Evolutionary conservation across 1,140 invertebrate genomes (phyloP), one percentile per base, ranked within the genome.

Genomic region (Dolichoris vasculosae): DNA sequence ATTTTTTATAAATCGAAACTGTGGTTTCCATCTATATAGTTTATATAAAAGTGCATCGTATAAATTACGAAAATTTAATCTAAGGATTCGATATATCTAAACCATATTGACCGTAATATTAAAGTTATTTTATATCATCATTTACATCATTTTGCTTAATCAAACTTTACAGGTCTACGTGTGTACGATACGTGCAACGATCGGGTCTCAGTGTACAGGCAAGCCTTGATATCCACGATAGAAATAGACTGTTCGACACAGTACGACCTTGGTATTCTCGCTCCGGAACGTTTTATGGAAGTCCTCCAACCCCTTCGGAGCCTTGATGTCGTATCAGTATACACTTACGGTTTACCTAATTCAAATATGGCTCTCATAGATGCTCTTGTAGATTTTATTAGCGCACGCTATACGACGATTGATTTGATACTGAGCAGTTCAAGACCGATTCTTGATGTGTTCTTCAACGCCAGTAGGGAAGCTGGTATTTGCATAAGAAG

Each of bases 161-260:
- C 2, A 46, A 51, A 8, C 48, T 78, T 87, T 86, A 20, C 77
- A 93, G 92, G 92, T 17, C 9, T 93, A 13, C 90, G 89, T 73
- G 79, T 93, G 15, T 89, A 90, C 78, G 92, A 93, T 86, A 93
- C 92, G 9, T 93, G 93, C 81, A 89, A 90, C 78, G 90, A 93
- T 51, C 87, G 89, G 48, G 86, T 90, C 75, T 87, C 86, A 11
- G 90, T 91, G 75, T 92, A 91, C 84, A 92, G 91, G 82, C 90
- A 90, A 85, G 87, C 90, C 3, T 59, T 93, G 79, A 87, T 88
- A 81, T 73, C 88, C 30, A 87, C 88, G 4, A 87, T 90, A 0
- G 89, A 90, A 35, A 82, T 87, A n/a, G 91, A 91, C n/a, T 93
- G 92, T 83, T 73, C 87, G 20, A 81, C 63, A 0, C 86, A 91